phyloP scores from a whole-genome alignment of 2,113 vertebrate genomes.

The Rhynchopsitta pachyrhyncha region DNA sequence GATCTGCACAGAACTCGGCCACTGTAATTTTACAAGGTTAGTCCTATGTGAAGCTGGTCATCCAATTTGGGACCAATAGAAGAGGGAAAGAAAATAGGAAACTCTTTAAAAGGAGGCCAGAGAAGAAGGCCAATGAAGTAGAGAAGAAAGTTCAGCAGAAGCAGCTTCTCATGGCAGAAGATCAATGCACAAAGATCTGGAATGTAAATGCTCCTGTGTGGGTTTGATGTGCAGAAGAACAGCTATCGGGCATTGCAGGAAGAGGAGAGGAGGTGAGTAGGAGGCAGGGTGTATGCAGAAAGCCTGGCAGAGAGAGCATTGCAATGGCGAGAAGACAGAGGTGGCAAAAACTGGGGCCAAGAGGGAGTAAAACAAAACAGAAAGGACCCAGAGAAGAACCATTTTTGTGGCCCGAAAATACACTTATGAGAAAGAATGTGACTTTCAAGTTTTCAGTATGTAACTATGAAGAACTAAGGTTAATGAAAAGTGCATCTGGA shows the following conservation, averaged over 20 bases:
- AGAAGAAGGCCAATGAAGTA: not conserved
- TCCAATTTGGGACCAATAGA: not conserved
- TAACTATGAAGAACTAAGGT: not conserved
- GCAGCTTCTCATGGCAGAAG: not conserved
- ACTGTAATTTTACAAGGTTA: not conserved
- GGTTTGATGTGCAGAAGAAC: not conserved
- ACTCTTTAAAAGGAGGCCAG: not conserved
- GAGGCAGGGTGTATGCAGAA: not conserved
- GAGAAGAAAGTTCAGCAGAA: not conserved
- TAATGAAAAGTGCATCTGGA: not conserved
- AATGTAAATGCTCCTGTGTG: not conserved
- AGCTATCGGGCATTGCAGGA: not conserved
- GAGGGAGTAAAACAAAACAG: not conserved
- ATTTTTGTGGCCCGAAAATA: not conserved
- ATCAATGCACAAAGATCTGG: not conserved
- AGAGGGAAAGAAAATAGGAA: not conserved
- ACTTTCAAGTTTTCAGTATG: not conserved
- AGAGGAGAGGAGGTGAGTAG: not conserved
- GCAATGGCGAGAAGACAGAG: not conserved
- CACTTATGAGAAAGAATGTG: not conserved
- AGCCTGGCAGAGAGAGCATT: not conserved
- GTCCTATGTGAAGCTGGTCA: not conserved
- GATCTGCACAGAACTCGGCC: not conserved
- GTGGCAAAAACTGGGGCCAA: not conserved
- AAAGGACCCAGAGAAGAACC: not conserved